Evolutionary conservation across 64 coral and sea anemone genomes (phyloP), one percentile per base, ranked within the genome.

Genomic region (Platygyra sinensis): DNA sequence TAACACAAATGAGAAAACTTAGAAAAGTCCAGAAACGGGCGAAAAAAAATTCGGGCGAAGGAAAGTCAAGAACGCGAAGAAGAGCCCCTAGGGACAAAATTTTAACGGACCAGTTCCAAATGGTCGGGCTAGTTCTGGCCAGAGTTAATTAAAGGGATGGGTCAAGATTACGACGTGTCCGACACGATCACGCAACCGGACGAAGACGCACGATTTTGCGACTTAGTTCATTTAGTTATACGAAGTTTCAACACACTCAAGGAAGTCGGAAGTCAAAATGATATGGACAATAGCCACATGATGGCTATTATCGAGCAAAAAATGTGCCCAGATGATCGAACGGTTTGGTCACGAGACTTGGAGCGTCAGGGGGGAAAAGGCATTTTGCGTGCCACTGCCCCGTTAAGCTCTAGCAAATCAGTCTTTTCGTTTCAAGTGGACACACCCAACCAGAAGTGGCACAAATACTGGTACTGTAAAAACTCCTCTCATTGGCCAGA

Each of bases 381-480:
- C 91, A 1, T n/a, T n/a, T n/a, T 93, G 86, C 29, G 87, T 24
- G 76, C 93, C 19, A 94, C 93, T 9, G 93, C 93, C 3, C 74
- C 74, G 7, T 22, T 94, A 10, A 38, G 93, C 30, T 20, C 30
- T 12, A 72, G 36, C 20, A 75, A 54, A 15, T 29, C 65, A 52
- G 51, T 86, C 52, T 36, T n/a, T 62, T 5, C 16, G 10, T 55
- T 87, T 49, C 42, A 61, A 11, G 75, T 36, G 13, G 83, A 65
- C 57, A 49, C 14, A 80, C 24, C 30, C 29, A 55, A 72, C 60
- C 14, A 76, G 31, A 52, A 60, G 15, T 27, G 78, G 42, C 51
- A 85, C 79, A 94, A 94, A 84, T 94, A 80, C 88, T 94, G 87
- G 93, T 52, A 78, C 73, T 94, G 93, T 20, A 90, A 86, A 22